Percentiles rank a stretch among this genome's conserved stretches.
phyloP scores from a whole-genome alignment of 2,797 vertebrate species.

The Triplophysa bombifrons region DNA sequence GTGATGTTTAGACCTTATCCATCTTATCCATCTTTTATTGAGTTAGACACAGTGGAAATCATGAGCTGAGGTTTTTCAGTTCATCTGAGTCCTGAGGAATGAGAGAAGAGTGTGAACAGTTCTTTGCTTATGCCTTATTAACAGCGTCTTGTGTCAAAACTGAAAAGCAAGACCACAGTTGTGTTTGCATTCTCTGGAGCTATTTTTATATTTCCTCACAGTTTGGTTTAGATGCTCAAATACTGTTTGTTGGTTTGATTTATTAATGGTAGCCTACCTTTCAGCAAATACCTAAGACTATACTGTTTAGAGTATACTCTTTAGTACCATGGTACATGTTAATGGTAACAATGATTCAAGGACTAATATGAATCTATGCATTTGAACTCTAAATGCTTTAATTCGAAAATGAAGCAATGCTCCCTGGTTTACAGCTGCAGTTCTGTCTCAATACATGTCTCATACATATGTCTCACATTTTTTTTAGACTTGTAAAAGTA shows the following conservation, averaged over 20 bases:
- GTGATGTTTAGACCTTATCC: neutral
- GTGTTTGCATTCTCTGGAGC: neutral
- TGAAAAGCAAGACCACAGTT: neutral
- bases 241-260: neutral
- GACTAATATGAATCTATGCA: too few species aligned
- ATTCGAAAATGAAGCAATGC: too few species aligned
- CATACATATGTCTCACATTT: too few species aligned
- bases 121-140: neutral
- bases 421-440: too few species aligned
- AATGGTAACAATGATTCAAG: too few species aligned
- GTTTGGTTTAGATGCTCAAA: neutral
- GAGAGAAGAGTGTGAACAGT: neutral
- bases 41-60: conserved; percentile 8
- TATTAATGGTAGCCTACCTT: too few species aligned
- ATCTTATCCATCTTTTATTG: neutral
- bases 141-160: conserved; percentile 5
- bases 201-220: neutral
- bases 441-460: too few species aligned
- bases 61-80: neutral
- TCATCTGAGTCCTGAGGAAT: neutral
- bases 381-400: too few species aligned
- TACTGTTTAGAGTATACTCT: too few species aligned
- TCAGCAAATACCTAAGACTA: too few species aligned
- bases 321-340: too few species aligned
- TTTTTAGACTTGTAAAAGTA: too few species aligned